Evolutionary conservation across 2,888 invertebrate species (phyloP).

Genomic region (Epistrophella euchroma): DNA sequence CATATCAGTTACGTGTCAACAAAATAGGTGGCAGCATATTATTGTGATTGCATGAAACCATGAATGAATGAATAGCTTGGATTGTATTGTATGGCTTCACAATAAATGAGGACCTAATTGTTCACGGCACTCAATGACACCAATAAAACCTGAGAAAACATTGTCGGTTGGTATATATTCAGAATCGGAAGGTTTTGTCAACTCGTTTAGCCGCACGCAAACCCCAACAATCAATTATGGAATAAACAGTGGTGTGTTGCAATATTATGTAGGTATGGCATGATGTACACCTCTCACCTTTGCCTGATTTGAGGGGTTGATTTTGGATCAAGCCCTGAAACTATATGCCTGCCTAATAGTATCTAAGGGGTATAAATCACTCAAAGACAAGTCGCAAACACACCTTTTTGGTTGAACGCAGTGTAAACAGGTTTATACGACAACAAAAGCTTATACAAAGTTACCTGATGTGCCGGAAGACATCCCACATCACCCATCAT

Average conservation of each 20-base stretch:
- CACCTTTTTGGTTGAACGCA: constrained; percentile 43
- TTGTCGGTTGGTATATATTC: background rate
- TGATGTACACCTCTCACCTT: background rate
- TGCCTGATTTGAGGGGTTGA: constrained; percentile 32
- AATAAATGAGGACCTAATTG: constrained; percentile 72
- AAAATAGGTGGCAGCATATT: constrained; percentile 13
- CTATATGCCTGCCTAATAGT: background rate
- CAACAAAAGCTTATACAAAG: background rate
- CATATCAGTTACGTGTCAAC: constrained; percentile 46
- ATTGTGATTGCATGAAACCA: constrained; percentile 46
- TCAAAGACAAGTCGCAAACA: constrained; percentile 58
- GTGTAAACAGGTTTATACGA: constrained; percentile 59
- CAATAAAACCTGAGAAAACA: constrained; percentile 52
- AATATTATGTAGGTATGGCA: background rate
- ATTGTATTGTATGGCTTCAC: constrained; percentile 33
- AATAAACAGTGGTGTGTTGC: constrained; percentile 32
- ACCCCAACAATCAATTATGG: constrained; percentile 67
- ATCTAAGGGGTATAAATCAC: constrained; percentile 45
- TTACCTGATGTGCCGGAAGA: background rate
- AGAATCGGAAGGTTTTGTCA: constrained; percentile 51
- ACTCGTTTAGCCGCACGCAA: constrained; percentile 64
- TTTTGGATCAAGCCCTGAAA: constrained; percentile 18
- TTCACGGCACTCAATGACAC: constrained; percentile 74
- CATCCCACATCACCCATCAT: background rate
- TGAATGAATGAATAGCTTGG: background rate